Percentiles rank a stretch among this genome's conserved stretches.
Evolutionary conservation across 2,797 vertebrate species (phyloP).

Genomic region (Perodicticus potto): DNA sequence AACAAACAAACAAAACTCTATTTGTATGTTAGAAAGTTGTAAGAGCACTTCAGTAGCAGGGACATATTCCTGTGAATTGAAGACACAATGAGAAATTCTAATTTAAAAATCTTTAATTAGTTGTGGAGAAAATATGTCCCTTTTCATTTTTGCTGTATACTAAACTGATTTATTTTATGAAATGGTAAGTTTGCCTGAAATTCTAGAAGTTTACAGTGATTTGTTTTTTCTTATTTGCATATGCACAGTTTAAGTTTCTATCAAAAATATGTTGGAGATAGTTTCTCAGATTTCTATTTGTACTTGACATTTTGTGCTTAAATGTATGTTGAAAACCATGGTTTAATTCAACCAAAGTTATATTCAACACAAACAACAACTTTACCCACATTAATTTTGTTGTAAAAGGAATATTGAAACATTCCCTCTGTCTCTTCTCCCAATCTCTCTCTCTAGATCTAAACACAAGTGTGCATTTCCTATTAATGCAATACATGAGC

Average conservation of each 20-base stretch:
- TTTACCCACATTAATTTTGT: slow-evolving; percentile 71
- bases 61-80: not conserved
- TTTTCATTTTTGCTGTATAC: not conserved
- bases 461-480: not conserved
- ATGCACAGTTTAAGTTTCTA: not conserved
- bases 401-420: slow-evolving; percentile 69
- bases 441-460: not conserved
- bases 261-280: not conserved
- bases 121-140: not conserved
- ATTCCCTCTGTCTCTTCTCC: not conserved
- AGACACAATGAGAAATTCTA: not conserved
- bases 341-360: slow-evolving; percentile 48
- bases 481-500: slow-evolving; percentile 64
- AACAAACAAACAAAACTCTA: too few species aligned
- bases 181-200: not conserved
- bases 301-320: not conserved
- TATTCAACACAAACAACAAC: slow-evolving; percentile 68
- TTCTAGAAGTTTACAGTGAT: not conserved
- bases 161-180: not conserved
- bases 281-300: not conserved
- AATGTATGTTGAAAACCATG: slow-evolving; percentile 38
- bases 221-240: not conserved
- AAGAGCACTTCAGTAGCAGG: not conserved
- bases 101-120: not conserved
- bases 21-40: not conserved